Base-by-base conservation (phyloP, 1,140 invertebrate species). In the Drosophila malerkotliana region DNA sequence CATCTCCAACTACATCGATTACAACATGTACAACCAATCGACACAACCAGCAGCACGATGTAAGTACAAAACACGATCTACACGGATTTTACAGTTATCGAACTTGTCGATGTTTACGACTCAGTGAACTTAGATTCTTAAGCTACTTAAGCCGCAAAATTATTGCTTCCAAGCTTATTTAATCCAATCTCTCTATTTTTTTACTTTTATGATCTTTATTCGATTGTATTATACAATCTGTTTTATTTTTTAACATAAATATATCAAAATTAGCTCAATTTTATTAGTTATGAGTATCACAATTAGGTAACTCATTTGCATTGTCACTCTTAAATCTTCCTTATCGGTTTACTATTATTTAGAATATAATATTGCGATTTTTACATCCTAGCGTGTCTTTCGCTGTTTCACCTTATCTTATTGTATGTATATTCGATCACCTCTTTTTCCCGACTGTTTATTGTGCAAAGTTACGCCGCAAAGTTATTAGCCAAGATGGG, bases 41-140 rank as follows among this genome's bases (percentile, higher is more conserved):
- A 67, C 81, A 87, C 84, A 72, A 85, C 88, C 90, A 89, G 82
- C 90, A 91, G 90, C 90, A 91, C 90, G 90, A 91, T 91, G 90
- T 91, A 91, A 91, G 90, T 91, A 91, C 87, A 74, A 91, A 89
- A 88, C 85, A 89, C 85, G 60, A 81, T 80, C 67, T 84, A 89
- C 84, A 90, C 81, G 45, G 45, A 78, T 81, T 79, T 85, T 72
- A 74, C 83, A 88, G 82, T 79, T 82, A 78, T 82, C 74, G 69
- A 83, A 75, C 60, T 75, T 76, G 51, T 78, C 61, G 47, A 87
- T 88, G 66, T 88, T 85, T 85, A 66, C 24, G 54, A 53, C 49
- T 49, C 62, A 75, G 48, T 61, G 61, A 60, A 52, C 55, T 75
- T 77, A 47, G 18, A 24, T 18, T 15, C 44, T 21, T 47, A n/a